Evolutionary conservation across 2,797 vertebrate species (phyloP), one percentile per base, ranked within the genome.

Genomic region (Microhierax caerulescens): DNA sequence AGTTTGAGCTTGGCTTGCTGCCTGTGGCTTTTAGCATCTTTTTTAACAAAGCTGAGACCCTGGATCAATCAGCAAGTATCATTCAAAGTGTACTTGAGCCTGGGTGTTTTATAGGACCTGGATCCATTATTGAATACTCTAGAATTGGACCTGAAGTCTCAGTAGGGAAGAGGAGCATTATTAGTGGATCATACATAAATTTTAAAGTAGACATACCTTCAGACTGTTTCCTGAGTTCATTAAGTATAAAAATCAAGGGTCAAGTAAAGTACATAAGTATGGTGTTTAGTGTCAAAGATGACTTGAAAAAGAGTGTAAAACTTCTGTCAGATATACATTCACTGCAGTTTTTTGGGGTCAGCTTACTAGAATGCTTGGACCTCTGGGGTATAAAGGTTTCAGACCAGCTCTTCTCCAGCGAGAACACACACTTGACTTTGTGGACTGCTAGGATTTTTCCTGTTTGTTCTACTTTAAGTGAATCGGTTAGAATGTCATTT

Each of bases 381-480:
- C 96, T 67, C 48, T 99, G 99, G 99, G 98, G 98, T 30, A 25
- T 99, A 50, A 90, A 93, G 30, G n/a, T 94, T 12, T 98, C 98
- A 2, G 90, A 77, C 5, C 79, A 99, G 74, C 98, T 97, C 37
- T 99, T 99, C 98, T 99, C 99, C 4, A 94, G 98, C 14, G 96
- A 97, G 13, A 67, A n/a, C 13, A 74, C 93, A 2, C 8, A 7
- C 36, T 70, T 98, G 45, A 99, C 98, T 91, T 96, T 99, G 96
- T 99, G 99, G 99, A 99, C 98, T 28, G 98, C 98, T 5, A 97
- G 99, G 82, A 98, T 99, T 93, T 99, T 99, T 91, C 99, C 99
- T 3, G 82, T 98, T 89, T 99, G 98, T 92, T 92, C 95, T 1
- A 98, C 98, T 85, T 96, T 96, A 57, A 97, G 90, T 51, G 97